phyloP scores from a whole-genome alignment of 2,888 invertebrate genomes.

The Achlya flavicornis region DNA sequence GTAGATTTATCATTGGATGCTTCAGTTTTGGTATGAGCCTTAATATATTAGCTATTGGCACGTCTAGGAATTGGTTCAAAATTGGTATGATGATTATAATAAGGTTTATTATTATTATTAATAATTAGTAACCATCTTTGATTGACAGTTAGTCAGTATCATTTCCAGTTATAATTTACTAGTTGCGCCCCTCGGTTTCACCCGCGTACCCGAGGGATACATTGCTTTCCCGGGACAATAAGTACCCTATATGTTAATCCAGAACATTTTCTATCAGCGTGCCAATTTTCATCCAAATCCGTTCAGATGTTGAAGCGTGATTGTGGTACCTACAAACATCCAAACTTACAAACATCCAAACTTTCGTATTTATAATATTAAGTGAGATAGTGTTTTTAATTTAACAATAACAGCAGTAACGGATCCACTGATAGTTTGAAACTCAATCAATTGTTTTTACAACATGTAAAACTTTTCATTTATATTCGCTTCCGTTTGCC shows the following conservation, averaged over 20 bases:
- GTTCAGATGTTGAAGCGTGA: too few species aligned
- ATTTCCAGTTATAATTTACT: not conserved
- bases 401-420: slow-evolving; percentile 1
- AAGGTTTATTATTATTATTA: not conserved
- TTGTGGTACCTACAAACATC: too few species aligned
- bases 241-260: too few species aligned
- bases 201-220: too few species aligned
- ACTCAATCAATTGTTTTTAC: slow-evolving; percentile 11
- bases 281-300: too few species aligned
- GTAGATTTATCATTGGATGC: not conserved
- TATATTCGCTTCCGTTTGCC: slow-evolving; percentile 1
- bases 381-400: not conserved
- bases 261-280: too few species aligned
- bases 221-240: too few species aligned
- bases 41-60: not conserved
- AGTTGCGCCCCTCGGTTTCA: too few species aligned
- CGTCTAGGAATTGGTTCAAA: too few species aligned
- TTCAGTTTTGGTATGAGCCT: not conserved
- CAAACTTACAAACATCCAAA: too few species aligned
- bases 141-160: not conserved
- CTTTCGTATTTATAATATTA: too few species aligned
- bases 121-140: not conserved
- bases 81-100: too few species aligned
- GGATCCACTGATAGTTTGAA: not conserved
- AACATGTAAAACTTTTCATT: slow-evolving; percentile 1